Base-by-base conservation (phyloP, 2,113 vertebrate species). In the Miniopterus natalensis region DNA sequence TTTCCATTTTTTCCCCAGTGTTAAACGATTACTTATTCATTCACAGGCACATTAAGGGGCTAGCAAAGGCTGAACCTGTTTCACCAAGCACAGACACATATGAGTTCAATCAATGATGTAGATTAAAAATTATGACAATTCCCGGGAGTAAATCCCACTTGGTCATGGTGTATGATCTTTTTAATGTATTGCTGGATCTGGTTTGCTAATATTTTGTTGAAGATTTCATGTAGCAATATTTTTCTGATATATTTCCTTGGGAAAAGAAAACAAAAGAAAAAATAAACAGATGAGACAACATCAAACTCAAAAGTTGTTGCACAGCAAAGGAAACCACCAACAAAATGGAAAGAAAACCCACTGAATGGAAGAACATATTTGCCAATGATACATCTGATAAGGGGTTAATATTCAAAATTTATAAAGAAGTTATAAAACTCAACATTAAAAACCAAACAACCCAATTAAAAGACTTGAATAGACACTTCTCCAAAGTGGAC, bases 1-100 rank as follows among this genome's bases (percentile, higher is more conserved):
- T 88, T 90, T 71, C 5, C 12, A n/a, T 23, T 59, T 84, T 83
- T 71, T 20, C 53, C 61, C 53, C 61, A 79, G 74, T 13, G 36
- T 93, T 65, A 84, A 86, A 68, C 17, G 25, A n/a, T 85, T 75
- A 75, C 83, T 92, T 61, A 73, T 77, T 75, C 36, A 92, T 94
- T 95, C 59, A 90, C 9, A 74, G 59, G 47, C 13, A 92, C 8
- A 87, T 55, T 79, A 55, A 83, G 36, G 9, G 10, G 5, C 53
- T 63, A 74, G 49, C 55, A 51, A 83, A 36, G 12, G 36, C 49
- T 66, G 23, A 92, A 11, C 4, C 25, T 27, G 15, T 59, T 74
- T n/a, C 2, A 6, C 47, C 9, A 47, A 73, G 7, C 27, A 65
- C 78, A 92, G 31, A 68, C 2, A 12, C 10, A 5, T 40, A 79